Percentiles rank a stretch among this genome's conserved stretches.
phyloP scores from a whole-genome alignment of 2,888 invertebrate species.

The Nemoura dubitans region DNA sequence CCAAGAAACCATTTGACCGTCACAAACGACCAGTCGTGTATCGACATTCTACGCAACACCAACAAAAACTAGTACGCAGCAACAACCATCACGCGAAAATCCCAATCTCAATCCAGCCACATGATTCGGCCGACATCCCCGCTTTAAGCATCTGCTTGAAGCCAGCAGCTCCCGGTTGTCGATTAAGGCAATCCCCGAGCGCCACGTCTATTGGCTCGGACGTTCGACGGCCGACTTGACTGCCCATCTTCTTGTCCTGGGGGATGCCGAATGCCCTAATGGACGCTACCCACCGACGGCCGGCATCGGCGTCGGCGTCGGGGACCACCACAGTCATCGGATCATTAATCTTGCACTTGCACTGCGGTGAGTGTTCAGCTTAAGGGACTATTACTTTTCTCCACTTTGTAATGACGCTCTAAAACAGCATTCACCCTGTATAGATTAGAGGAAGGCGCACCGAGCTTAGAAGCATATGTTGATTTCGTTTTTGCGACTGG shows the following conservation, averaged over 20 bases:
- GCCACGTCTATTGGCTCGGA: background rate
- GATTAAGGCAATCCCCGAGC: background rate
- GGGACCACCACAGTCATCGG: background rate
- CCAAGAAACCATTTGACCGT: no score
- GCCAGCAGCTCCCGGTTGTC: background rate
- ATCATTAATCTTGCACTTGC: constrained; percentile 5
- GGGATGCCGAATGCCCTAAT: background rate
- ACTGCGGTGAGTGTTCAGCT: background rate
- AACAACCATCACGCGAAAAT: no score
- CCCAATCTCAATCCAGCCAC: no score
- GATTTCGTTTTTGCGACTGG: no score
- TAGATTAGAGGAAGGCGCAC: background rate
- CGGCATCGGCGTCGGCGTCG: background rate
- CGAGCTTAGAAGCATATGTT: background rate
- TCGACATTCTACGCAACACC: no score
- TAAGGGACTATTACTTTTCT: background rate
- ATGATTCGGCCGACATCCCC: no score
- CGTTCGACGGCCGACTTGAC: background rate
- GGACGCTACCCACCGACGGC: background rate
- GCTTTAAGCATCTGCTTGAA: background rate
- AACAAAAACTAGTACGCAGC: no score
- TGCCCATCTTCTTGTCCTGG: background rate
- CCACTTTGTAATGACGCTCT: background rate
- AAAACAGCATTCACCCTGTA: background rate
- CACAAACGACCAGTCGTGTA: no score